Evolutionary conservation across 2,797 vertebrate species (phyloP).

Genomic region (Catamblyrhynchus diadema): DNA sequence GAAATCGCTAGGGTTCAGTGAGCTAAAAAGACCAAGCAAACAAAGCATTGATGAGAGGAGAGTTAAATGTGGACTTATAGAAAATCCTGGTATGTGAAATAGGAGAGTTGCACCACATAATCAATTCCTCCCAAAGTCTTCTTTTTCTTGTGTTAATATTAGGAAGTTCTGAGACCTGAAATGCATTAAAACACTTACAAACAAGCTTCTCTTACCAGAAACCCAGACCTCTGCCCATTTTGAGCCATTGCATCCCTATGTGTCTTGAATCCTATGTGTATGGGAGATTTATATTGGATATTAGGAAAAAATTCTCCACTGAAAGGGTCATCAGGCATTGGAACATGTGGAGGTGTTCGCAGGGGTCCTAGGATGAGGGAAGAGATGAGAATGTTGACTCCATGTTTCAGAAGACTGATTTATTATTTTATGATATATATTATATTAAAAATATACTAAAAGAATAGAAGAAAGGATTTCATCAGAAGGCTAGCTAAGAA

Average conservation of each 20-base stretch:
- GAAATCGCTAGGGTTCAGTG: constrained; percentile 57
- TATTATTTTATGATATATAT: too few relatives aligned
- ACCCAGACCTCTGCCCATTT: neutral
- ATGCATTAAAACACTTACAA: neutral
- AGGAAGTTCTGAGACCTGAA: neutral
- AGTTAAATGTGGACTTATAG: neutral
- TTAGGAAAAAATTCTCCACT: neutral
- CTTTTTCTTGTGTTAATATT: neutral
- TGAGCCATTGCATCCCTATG: neutral
- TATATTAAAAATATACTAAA: too few relatives aligned
- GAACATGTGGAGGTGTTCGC: neutral
- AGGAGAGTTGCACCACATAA: neutral
- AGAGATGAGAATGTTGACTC: too few relatives aligned
- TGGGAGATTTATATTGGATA: neutral
- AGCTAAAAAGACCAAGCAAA: constrained; percentile 42
- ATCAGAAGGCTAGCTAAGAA: too few relatives aligned
- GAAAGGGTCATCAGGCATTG: neutral
- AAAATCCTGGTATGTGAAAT: neutral
- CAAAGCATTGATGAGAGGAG: neutral
- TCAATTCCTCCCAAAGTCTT: neutral
- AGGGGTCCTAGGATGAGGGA: too few relatives aligned
- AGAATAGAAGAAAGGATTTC: too few relatives aligned
- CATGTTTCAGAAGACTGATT: too few relatives aligned
- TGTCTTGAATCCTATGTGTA: neutral
- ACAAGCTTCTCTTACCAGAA: neutral